Evolutionary conservation across 2,797 vertebrate genomes (phyloP).

Genomic region (Sebastes variabilis): DNA sequence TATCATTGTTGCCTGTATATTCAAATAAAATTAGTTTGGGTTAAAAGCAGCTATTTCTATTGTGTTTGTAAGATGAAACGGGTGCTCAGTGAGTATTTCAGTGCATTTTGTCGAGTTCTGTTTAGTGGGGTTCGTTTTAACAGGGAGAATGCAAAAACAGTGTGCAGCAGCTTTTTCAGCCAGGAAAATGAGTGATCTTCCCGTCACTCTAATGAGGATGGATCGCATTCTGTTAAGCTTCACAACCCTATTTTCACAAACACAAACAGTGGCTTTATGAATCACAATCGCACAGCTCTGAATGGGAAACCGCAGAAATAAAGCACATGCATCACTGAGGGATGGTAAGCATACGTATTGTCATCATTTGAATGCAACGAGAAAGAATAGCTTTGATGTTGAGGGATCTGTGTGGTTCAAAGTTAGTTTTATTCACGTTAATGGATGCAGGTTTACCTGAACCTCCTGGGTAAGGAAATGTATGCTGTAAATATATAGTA

Average conservation of each 20-base stretch:
- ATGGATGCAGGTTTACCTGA: slow-evolving; percentile 8
- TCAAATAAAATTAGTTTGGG: background rate
- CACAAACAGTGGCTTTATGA: slow-evolving; percentile 57
- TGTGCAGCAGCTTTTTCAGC: slow-evolving; percentile 10
- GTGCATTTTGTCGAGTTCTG: background rate
- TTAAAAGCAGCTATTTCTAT: slow-evolving; percentile 12
- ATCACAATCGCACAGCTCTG: slow-evolving; percentile 37
- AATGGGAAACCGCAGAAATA: slow-evolving; percentile 53
- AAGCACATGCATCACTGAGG: slow-evolving; percentile 50
- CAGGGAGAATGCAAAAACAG: slow-evolving; percentile 14
- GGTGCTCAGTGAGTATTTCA: background rate
- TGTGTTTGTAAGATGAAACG: slow-evolving; percentile 5
- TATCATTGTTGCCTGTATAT: background rate
- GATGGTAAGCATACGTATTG: slow-evolving; percentile 47
- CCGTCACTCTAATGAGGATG: slow-evolving; percentile 64
- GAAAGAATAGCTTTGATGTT: slow-evolving; percentile 52
- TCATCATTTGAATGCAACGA: slow-evolving; percentile 48
- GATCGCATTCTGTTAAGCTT: slow-evolving; percentile 58
- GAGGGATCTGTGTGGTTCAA: slow-evolving; percentile 40
- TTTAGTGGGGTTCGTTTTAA: slow-evolving; percentile 9
- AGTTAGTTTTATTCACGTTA: slow-evolving; percentile 18
- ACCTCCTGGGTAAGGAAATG: background rate
- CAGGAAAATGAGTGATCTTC: slow-evolving; percentile 47
- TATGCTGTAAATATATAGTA: slow-evolving; percentile 17
- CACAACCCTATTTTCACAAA: slow-evolving; percentile 25